Conservation (phyloP, 1,140 invertebrate genomes). For the Brachionus koreanus region DNA sequence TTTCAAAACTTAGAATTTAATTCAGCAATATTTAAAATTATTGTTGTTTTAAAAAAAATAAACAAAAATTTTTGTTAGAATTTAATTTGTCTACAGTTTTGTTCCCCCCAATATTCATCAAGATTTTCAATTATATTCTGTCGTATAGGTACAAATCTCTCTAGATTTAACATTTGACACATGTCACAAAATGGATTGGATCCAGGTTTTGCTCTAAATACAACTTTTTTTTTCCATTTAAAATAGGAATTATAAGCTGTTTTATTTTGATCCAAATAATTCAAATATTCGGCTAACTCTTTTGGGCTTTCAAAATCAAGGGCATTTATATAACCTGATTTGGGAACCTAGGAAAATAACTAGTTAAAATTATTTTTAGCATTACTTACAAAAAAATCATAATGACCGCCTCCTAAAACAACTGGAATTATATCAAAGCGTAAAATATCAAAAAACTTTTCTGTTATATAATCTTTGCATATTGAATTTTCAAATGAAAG, state of each 20-base stretch:
- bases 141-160: background rate
- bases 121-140: background rate
- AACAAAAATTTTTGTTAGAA: too few species aligned
- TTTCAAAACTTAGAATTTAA: too few species aligned
- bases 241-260: background rate
- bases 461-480: constrained; percentile 13
- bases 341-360: background rate
- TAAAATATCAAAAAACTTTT: constrained; percentile 46
- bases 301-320: constrained; percentile 42
- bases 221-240: constrained; percentile 16
- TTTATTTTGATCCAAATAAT: constrained; percentile 39
- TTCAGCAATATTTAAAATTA: too few species aligned
- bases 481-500: constrained; percentile 28
- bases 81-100: background rate
- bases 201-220: background rate
- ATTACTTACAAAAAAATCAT: background rate
- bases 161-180: background rate
- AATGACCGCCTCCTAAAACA: constrained; percentile 21
- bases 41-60: too few species aligned
- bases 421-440: constrained; percentile 1
- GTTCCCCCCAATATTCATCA: background rate
- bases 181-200: background rate
- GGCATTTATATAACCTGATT: constrained; percentile 41
- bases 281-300: constrained; percentile 45
- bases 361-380: background rate